Base-by-base conservation (phyloP, 2,113 vertebrate genomes). In the Phylloscopus trochiloides region DNA sequence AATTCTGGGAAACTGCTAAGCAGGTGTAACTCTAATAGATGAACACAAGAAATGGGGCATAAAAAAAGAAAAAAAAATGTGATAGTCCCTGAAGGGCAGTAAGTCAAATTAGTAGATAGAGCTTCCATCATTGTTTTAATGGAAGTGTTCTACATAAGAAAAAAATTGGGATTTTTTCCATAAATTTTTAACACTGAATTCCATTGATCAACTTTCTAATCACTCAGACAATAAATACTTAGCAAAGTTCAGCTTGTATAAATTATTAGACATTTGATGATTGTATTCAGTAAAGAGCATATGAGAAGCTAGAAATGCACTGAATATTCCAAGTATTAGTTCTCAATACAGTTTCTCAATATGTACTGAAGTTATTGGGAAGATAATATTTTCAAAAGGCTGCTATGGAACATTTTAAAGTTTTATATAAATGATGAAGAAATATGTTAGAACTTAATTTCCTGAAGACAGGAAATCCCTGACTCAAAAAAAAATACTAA, bases 41-140 rank as follows among this genome's bases (percentile, higher is more conserved):
- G 13, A 42, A 66, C 1, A 3, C 2, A 36, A 51, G 15, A 63
- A 89, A 83, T 45, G 2, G 1, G 3, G 10, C 3, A 32, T 32
- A 2, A 45, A 24, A 12, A 42, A 55, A 63, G 2, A 11, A 25
- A 15, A 15, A 19, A 16, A 54, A 12, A 29, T 68, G 14, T 32
- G 25, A 18, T 36, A 57, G 47, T 55, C 55, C 18, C n/a, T 76
- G 34, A 82, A 55, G 22, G 29, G 4, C 15, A 82, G 3, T 62
- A 66, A 52, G 8, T 57, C 0, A 0, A 61, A 77, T 52, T 28
- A 52, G 36, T 48, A 55, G 24, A 29, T 18, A 70, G 15, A 63
- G 7, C 4, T 68, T 80, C 21, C 18, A 73, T 61, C 52, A 73
- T 47, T 43, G 10, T 63, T 91, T 82, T 34, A 71, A 54, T 58